These are phyloP conservation scores for Oligia latruncula DNA, from an alignment of 2,888 invertebrate genomes.

Conservation along the genomic window DNA sequence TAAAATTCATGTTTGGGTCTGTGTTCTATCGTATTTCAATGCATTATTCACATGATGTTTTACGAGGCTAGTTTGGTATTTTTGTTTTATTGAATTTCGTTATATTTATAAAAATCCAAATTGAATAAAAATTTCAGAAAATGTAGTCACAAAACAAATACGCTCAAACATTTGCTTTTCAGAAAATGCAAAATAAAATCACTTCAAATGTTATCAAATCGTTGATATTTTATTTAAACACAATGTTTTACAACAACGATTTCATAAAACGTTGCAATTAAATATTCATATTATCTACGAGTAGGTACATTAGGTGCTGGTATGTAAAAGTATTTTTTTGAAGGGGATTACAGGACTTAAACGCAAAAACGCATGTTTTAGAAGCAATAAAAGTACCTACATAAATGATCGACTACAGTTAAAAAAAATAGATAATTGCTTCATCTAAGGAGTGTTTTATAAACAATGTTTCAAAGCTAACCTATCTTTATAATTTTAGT, in stretches of 20 bases:
- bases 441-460: background rate
- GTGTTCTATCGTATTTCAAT: background rate
- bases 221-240: background rate
- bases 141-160: background rate
- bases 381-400: no score
- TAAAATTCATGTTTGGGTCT: background rate
- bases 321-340: background rate
- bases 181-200: background rate
- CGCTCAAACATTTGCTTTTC: background rate
- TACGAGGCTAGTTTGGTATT: background rate
- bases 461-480: background rate
- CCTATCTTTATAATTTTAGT: slow-evolving; percentile 28
- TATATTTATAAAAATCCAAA: background rate
- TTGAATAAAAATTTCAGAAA: background rate
- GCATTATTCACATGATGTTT: background rate
- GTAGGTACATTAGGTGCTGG: no score
- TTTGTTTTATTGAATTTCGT: background rate
- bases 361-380: no score
- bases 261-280: background rate
- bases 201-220: background rate
- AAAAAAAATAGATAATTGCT: no score
- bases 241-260: background rate
- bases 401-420: no score
- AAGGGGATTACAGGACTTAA: no score
- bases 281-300: no score